phyloP scores from a whole-genome alignment of 2,888 invertebrate species.

The Limnephilus rhombicus region DNA sequence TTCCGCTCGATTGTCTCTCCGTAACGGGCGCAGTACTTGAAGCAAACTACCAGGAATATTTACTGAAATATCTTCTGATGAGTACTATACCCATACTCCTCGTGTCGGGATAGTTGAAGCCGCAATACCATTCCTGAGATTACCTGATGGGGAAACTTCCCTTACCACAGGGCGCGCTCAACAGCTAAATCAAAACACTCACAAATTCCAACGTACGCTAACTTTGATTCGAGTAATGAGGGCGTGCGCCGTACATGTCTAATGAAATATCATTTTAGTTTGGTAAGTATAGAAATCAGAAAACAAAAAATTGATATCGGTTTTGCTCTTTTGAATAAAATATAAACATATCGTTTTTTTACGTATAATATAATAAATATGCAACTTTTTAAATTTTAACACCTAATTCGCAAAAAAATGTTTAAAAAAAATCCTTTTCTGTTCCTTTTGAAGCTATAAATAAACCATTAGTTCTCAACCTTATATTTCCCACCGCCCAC shows the following conservation, averaged over 20 bases:
- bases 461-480: too few species aligned
- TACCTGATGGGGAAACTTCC: constrained; percentile 10
- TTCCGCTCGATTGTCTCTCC: constrained; percentile 4
- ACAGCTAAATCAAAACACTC: background rate
- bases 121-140: constrained; percentile 40
- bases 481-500: too few species aligned
- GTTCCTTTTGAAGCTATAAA: too few species aligned
- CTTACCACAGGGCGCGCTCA: background rate
- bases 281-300: background rate
- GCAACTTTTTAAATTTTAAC: too few species aligned
- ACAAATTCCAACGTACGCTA: background rate
- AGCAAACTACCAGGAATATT: constrained; percentile 42
- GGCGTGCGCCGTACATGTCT: background rate
- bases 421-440: too few species aligned
- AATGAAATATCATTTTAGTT: background rate
- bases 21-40: background rate
- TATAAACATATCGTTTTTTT: background rate
- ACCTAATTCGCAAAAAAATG: too few species aligned
- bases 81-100: background rate
- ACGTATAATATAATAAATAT: too few species aligned
- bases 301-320: background rate
- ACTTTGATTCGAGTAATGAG: background rate
- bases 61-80: constrained; percentile 33
- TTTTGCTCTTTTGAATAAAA: background rate
- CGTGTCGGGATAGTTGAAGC: constrained; percentile 17